Percentiles rank a stretch among this genome's conserved stretches.
These are phyloP conservation scores for Falco concolor DNA, from an alignment of 2,797 vertebrate genomes.

Conservation along the genomic window DNA sequence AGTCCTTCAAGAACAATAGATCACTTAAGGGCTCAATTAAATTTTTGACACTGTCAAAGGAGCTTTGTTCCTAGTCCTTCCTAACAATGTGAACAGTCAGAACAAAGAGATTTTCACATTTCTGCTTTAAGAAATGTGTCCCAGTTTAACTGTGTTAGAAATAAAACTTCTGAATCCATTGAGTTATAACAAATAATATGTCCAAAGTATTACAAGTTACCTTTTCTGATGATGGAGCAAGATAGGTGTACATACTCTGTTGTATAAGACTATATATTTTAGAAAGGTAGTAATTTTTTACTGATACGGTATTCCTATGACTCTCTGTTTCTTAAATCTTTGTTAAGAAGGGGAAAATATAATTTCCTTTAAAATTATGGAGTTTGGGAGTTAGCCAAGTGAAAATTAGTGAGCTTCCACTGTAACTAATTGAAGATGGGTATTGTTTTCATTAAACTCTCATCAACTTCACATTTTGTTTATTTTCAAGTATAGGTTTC, in stretches of 20 bases:
- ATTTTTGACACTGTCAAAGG: not conserved
- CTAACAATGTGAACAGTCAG: not conserved
- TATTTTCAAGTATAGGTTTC: slow-evolving; percentile 7
- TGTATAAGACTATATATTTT: not conserved
- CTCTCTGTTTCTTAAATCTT: not conserved
- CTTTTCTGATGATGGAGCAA: not conserved
- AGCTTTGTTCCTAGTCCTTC: not conserved
- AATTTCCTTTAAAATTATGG: not conserved
- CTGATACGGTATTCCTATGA: not conserved
- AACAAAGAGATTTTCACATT: not conserved
- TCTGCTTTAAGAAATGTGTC: not conserved
- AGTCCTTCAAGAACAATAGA: not conserved
- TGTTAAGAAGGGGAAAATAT: not conserved
- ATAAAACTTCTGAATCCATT: not conserved
- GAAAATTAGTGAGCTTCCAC: slow-evolving; percentile 12
- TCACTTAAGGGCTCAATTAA: not conserved
- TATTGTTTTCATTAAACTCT: slow-evolving; percentile 45
- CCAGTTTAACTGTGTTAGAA: not conserved
- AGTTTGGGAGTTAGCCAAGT: not conserved
- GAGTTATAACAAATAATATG: not conserved
- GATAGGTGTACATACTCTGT: not conserved
- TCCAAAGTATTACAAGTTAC: not conserved
- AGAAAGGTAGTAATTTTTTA: not conserved
- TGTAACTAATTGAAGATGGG: slow-evolving; percentile 5
- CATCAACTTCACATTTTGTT: slow-evolving; percentile 21